Base-by-base conservation (phyloP, 1,140 invertebrate species). In the Thaumetopoea pityocampa region DNA sequence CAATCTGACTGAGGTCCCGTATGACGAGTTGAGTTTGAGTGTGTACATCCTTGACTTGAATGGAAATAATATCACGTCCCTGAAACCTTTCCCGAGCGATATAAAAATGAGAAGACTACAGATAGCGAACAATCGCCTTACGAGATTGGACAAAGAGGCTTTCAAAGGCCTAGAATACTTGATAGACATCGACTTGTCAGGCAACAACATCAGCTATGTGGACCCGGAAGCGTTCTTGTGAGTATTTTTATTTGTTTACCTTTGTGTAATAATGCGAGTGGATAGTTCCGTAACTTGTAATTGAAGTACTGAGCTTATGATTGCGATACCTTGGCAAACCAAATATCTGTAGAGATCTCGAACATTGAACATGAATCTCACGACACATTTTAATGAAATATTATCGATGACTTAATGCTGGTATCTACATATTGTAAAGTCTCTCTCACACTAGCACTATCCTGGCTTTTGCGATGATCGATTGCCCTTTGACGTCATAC, bases 1-100 rank as follows among this genome's bases (percentile, higher is more conserved):
- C 67, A 92, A 92, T 67, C 79, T 92, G n/a, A 92, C 91, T 1
- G 85, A 85, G 32, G 88, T 92, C 10, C 91, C 91, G 0, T 90
- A 90, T 61, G 85, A 88, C 11, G 89, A 91, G 44, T 85, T 92
- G 17, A 91, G 90, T 61, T 82, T 85, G 7, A 91, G 90, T 60
- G 90, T 92, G 4, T 92, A 92, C 68, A 85, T 92, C 37, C 70
- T 92, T 40, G 90, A 92, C 62, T 84, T 92, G 77, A 92, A 92
- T 56, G 89, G 89, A 18, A 92, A 92, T 65, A 89, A 89, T 46
- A 86, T 92, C 20, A 88, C 86, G 1, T 70, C 76, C 0, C 50
- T 92, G 7, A 69, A 73, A 27, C 85, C 88, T 0, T 92, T 92
- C 61, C 90, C 91, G 0, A 55, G 61, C 1, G 87, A 90, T 20